phyloP scores from a whole-genome alignment of 2,888 invertebrate genomes.

The Patella ulyssiponensis region DNA sequence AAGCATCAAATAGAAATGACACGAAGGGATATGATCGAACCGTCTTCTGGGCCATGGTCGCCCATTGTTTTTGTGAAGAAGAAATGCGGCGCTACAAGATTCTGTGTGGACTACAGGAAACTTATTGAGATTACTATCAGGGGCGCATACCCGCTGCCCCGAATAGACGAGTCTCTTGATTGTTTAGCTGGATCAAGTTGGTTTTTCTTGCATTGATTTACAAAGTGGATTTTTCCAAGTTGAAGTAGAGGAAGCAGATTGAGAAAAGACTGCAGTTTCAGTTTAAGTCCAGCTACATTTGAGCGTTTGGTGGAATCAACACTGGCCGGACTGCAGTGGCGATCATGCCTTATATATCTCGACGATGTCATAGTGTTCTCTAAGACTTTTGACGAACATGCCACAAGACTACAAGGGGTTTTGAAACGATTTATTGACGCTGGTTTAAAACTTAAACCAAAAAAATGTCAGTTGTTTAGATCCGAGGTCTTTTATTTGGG shows the following conservation, averaged over 20 bases:
- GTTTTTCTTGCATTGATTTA: conserved; percentile 11
- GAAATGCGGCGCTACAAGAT: background rate
- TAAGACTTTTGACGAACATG: conserved; percentile 15
- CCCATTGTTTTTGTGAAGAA: background rate
- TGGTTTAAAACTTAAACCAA: background rate
- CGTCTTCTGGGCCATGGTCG: background rate
- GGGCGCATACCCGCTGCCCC: background rate
- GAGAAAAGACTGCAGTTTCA: conserved; percentile 16
- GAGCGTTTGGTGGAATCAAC: conserved; percentile 19
- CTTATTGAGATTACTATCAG: background rate
- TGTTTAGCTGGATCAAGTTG: background rate
- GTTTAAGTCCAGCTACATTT: conserved; percentile 16
- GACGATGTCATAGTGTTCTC: conserved; percentile 15
- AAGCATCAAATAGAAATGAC: background rate
- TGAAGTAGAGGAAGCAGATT: conserved; percentile 4
- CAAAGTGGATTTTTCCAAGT: conserved; percentile 18
- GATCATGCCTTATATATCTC: conserved; percentile 10
- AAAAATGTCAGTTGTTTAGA: background rate
- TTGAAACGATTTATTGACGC: background rate
- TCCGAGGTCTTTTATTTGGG: background rate
- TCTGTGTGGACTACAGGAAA: background rate
- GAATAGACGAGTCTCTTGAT: background rate
- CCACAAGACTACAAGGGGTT: background rate
- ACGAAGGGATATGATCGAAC: background rate
- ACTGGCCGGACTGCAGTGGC: conserved; percentile 20